Evolutionary conservation across 2,797 vertebrate genomes (phyloP).

Genomic region (Craterocephalus amniculus): DNA sequence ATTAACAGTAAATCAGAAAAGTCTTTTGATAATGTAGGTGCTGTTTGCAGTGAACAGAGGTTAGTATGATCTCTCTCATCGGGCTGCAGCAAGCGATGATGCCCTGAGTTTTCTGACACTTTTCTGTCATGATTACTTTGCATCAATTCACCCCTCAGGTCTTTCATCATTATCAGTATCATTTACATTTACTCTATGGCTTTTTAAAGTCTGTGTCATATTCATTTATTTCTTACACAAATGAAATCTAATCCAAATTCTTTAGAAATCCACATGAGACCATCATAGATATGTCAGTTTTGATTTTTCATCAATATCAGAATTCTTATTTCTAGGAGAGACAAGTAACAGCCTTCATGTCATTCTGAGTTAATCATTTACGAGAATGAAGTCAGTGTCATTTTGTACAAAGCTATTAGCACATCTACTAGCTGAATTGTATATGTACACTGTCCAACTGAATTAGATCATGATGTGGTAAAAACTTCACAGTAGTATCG

Average conservation of each 20-base stretch:
- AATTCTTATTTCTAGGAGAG: conserved; percentile 36
- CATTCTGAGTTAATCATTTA: conserved; percentile 36
- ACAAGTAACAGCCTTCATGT: conserved; percentile 30
- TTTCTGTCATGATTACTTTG: not conserved
- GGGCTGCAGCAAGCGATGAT: not conserved
- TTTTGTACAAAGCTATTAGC: conserved; percentile 20
- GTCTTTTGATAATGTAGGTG: not conserved
- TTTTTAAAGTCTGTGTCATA: conserved; percentile 31
- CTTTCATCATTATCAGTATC: conserved; percentile 37
- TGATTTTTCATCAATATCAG: conserved; percentile 37
- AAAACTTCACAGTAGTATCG: not conserved
- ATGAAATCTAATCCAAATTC: conserved; percentile 44
- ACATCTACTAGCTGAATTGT: conserved; percentile 7
- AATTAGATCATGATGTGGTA: not conserved
- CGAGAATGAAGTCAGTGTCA: conserved; percentile 12
- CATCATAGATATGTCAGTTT: conserved; percentile 48
- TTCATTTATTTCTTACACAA: conserved; percentile 42
- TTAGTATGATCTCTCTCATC: not conserved
- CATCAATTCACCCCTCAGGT: conserved; percentile 10
- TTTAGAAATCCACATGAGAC: conserved; percentile 31
- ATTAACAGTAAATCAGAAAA: not conserved
- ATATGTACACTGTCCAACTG: conserved; percentile 13
- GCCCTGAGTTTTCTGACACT: not conserved
- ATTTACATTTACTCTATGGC: conserved; percentile 30
- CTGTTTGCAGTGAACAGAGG: not conserved